phyloP scores from a whole-genome alignment of 2,888 invertebrate species.

The Lasioglossum morio region DNA sequence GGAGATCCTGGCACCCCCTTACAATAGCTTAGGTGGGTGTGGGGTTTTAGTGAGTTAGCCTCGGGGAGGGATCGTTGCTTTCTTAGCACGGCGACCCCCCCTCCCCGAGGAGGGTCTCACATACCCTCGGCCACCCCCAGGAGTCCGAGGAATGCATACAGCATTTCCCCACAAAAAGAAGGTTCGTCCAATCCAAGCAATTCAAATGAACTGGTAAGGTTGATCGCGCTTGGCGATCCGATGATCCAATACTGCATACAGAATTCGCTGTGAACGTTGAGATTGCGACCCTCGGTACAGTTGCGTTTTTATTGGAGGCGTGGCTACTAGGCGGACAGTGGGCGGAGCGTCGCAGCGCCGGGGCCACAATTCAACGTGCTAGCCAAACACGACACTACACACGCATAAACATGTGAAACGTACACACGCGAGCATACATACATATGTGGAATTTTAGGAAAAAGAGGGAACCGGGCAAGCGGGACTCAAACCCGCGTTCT shows the following conservation, averaged over 20 bases:
- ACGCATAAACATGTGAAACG: neutral
- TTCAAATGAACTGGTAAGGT: neutral
- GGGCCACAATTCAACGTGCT: neutral
- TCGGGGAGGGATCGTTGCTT: no score
- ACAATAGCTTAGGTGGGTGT: no score
- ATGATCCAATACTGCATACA: neutral
- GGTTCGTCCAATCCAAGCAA: neutral
- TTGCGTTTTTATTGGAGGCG: neutral
- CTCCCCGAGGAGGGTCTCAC: no score
- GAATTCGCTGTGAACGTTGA: neutral
- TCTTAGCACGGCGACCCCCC: no score
- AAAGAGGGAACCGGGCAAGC: slow-evolving; percentile 7
- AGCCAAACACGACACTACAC: neutral
- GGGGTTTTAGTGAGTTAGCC: no score
- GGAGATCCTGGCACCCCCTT: no score
- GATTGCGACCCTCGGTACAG: neutral
- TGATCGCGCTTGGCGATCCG: no score
- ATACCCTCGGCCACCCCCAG: no score
- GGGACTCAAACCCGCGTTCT: slow-evolving; percentile 7
- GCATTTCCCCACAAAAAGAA: no score
- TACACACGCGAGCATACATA: slow-evolving; percentile 4
- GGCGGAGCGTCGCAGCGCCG: neutral
- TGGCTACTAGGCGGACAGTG: neutral
- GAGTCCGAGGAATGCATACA: no score
- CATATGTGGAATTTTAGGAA: slow-evolving; percentile 9